Percentiles rank a stretch among this genome's conserved stretches.
phyloP scores from a whole-genome alignment of 2,113 vertebrate genomes.

The Tylochromis polylepis region DNA sequence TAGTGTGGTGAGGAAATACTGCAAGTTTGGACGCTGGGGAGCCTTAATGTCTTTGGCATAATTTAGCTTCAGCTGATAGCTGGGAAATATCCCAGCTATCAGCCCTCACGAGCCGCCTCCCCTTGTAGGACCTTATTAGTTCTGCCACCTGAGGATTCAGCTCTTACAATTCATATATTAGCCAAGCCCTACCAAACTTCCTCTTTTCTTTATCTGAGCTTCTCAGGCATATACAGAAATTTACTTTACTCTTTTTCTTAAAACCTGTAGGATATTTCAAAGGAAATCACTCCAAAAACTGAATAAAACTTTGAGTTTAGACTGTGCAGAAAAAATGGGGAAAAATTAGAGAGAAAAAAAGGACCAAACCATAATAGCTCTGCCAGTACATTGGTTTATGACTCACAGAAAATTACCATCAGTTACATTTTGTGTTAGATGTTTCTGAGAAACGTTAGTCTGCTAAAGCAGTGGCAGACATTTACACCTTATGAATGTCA shows the following conservation, averaged over 20 bases:
- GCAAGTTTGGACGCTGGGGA: background rate
- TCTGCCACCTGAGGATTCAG: background rate
- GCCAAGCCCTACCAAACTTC: background rate
- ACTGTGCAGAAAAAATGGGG: background rate
- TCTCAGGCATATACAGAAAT: background rate
- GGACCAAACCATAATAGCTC: background rate
- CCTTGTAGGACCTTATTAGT: background rate
- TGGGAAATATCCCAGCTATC: too few species aligned
- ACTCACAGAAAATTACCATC: background rate
- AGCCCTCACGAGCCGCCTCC: background rate
- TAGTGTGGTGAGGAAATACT: conserved; percentile 2
- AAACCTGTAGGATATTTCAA: background rate
- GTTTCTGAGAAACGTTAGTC: background rate
- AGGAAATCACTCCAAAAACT: too few species aligned
- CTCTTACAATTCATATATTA: background rate
- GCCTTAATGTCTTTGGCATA: background rate
- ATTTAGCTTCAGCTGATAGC: background rate
- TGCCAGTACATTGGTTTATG: background rate
- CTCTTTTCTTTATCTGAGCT: background rate
- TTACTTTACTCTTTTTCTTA: background rate
- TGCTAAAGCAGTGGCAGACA: background rate
- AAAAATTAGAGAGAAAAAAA: background rate
- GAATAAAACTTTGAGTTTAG: background rate
- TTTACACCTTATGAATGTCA: too few species aligned
- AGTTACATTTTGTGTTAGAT: background rate